Base-by-base conservation (phyloP, 2,797 vertebrate genomes). In the Premnoplex brunnescens region DNA sequence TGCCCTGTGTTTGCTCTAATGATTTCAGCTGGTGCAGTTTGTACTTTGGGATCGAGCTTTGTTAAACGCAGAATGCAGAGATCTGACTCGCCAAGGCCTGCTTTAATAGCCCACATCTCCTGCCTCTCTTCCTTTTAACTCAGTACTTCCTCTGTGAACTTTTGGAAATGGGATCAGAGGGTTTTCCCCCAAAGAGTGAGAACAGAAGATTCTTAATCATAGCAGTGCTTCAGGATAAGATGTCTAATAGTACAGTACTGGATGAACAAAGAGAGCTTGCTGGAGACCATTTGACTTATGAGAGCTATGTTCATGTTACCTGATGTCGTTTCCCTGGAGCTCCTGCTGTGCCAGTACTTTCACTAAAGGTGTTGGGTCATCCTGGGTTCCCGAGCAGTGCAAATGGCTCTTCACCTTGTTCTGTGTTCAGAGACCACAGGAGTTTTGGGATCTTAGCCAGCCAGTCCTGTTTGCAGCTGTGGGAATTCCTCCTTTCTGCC, bases 401-500 rank as follows among this genome's bases (percentile, higher is more conserved):
- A 69, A 73, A 66, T 56, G 46, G 28, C 37, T 86, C 64, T 64
- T 73, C 85, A 60, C 51, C 43, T 84, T 52, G 41, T 68, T 46
- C 64, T 91, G 56, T 49, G 7, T 56, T 89, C 1, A 2, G 69
- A 69, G 52, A 32, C 69, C 0, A 1, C 6, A 46, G 60, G 39
- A 36, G 2, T 11, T 84, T 91, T 52, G 56, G 44, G 41, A 73
- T 86, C 58, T 59, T 72, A 37, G 62, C 36, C 69, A 88, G 0
- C 54, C 58, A 39, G 56, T 83, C 16, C 13, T 56, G 26, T 69
- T n/a, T 77, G 83, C 85, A 83, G 43, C 60, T 91, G 36, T 73
- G 71, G 81, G 71, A 93, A 67, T 92, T 88, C n/a, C 30, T 93
- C 15, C 49, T 49, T 54, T 81, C 75, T 91, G 56, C 37, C 63